These are phyloP conservation scores for Riparia riparia DNA, from an alignment of 2,113 vertebrate species.

Conservation along the genomic window DNA sequence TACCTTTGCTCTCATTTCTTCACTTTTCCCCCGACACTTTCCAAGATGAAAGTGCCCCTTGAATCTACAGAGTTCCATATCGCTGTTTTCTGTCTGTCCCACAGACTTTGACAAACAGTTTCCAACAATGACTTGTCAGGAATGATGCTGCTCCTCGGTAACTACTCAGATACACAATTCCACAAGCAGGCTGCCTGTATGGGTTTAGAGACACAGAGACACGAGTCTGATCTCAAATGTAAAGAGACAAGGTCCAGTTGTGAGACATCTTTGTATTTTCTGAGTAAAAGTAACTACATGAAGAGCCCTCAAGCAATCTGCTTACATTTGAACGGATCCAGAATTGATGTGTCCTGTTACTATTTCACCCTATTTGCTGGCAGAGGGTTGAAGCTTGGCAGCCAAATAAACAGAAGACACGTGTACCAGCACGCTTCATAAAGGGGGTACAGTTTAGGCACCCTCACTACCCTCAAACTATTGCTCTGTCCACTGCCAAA, in stretches of 20 bases:
- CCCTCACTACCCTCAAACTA: not conserved
- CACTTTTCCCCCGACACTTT: fast-evolving
- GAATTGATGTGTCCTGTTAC: not conserved
- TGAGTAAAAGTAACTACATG: not conserved
- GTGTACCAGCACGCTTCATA: not conserved
- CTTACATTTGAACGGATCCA: not conserved
- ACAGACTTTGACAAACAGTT: not conserved
- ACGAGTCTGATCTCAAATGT: not conserved
- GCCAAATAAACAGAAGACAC: not conserved
- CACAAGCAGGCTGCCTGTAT: not conserved
- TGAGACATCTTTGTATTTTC: not conserved
- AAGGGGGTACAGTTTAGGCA: not conserved
- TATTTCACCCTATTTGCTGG: not conserved
- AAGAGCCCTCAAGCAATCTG: not conserved
- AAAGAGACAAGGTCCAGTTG: not conserved
- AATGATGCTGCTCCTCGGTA: not conserved
- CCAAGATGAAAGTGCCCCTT: not conserved
- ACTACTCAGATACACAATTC: not conserved
- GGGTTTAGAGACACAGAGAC: not conserved
- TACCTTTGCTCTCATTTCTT: not conserved
- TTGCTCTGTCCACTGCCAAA: not conserved
- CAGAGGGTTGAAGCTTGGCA: not conserved
- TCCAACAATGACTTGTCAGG: not conserved
- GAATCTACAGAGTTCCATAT: not conserved
- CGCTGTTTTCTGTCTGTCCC: not conserved